phyloP scores from a whole-genome alignment of 2,888 invertebrate genomes.

The Conus canariensis region DNA sequence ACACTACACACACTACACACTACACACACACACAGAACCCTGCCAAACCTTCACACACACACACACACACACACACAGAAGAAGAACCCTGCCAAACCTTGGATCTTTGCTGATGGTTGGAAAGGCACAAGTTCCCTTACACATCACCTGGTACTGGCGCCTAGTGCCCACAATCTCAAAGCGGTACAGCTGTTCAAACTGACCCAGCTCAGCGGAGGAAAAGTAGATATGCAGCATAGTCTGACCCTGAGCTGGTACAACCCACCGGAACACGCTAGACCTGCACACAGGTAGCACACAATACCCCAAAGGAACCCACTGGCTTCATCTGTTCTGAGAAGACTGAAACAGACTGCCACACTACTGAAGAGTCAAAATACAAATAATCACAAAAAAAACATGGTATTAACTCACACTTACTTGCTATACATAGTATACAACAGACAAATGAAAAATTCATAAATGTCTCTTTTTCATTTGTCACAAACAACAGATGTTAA shows the following conservation, averaged over 20 bases:
- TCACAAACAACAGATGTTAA: too few species aligned
- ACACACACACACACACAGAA: background rate
- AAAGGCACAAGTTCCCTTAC: slow-evolving; percentile 78
- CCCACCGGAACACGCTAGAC: slow-evolving; percentile 76
- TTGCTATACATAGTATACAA: too few species aligned
- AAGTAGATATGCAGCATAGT: slow-evolving; percentile 73
- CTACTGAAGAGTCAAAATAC: too few species aligned
- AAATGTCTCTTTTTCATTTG: too few species aligned
- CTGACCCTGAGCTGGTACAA: slow-evolving; percentile 77
- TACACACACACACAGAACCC: too few species aligned
- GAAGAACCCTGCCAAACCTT: slow-evolving; percentile 55
- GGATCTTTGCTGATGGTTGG: slow-evolving; percentile 79
- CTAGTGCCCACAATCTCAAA: slow-evolving; percentile 79
- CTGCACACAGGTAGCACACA: slow-evolving; percentile 53
- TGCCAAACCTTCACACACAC: too few species aligned
- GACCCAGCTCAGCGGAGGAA: slow-evolving; percentile 77
- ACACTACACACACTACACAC: too few species aligned
- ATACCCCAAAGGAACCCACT: background rate
- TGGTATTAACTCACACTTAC: too few species aligned
- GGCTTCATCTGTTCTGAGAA: too few species aligned
- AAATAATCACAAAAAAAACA: too few species aligned
- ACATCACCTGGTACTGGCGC: slow-evolving; percentile 77
- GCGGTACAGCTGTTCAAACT: slow-evolving; percentile 79
- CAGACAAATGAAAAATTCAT: too few species aligned
- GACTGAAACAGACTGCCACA: too few species aligned